These are phyloP conservation scores for Meteorus colon DNA, from an alignment of 2,888 invertebrate genomes.

Conservation along the genomic window DNA sequence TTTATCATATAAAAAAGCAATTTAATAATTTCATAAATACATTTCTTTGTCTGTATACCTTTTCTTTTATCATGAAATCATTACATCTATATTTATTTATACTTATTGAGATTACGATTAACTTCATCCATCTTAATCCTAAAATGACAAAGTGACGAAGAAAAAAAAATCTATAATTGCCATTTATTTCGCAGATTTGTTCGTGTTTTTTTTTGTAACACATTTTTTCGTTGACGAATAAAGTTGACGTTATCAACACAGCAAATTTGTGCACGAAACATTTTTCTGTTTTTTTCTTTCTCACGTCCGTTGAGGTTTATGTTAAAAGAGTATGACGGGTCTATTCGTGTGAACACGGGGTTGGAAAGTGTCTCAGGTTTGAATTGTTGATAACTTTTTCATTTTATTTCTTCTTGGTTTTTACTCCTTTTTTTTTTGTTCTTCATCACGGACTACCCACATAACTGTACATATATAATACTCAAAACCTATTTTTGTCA, in stretches of 20 bases:
- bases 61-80: not conserved
- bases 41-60: not conserved
- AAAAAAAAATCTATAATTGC: not conserved
- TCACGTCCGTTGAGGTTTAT: not conserved
- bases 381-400: not conserved
- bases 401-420: not conserved
- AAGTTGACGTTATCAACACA: not conserved
- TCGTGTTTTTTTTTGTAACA: not conserved
- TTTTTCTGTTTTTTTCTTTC: constrained; percentile 10
- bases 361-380: constrained; percentile 29
- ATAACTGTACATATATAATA: not conserved
- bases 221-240: not conserved
- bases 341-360: constrained; percentile 15
- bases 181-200: not conserved
- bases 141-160: not conserved
- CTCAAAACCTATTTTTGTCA: not conserved
- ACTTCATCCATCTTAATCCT: not conserved
- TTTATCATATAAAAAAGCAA: not conserved
- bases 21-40: not conserved
- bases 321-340: not conserved
- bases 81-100: not conserved
- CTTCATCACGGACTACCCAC: not conserved
- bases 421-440: not conserved
- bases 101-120: not conserved
- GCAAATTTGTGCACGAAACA: not conserved